phyloP scores from a whole-genome alignment of 2,113 vertebrate genomes.

The Oreamnos americanus region DNA sequence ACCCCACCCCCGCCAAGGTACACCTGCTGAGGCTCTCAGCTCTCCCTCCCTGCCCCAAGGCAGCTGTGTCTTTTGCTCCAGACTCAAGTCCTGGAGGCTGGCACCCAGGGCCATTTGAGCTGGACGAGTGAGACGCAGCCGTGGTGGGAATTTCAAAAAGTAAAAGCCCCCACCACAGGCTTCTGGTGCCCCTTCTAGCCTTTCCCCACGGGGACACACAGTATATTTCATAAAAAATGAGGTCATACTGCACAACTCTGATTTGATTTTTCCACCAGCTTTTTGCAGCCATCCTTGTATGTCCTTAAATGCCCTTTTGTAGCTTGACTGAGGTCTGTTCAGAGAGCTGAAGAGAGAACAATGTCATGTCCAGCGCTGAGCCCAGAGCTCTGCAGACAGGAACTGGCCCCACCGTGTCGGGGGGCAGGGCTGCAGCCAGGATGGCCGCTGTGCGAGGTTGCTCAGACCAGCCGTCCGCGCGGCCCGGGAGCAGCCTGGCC shows the following conservation, averaged over 20 bases:
- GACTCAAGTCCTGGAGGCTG: not conserved
- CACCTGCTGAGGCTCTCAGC: rapidly evolving
- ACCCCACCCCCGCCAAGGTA: rapidly evolving
- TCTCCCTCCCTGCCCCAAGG: no score
- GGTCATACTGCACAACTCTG: not conserved
- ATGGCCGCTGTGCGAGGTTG: rapidly evolving
- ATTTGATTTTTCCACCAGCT: not conserved
- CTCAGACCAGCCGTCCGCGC: not conserved
- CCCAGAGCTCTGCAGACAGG: rapidly evolving
- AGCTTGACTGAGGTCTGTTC: not conserved
- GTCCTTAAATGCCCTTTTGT: not conserved
- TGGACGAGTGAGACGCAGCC: not conserved
- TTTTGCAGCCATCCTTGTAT: not conserved
- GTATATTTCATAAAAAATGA: not conserved
- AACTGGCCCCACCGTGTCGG: rapidly evolving
- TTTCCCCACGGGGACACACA: not conserved
- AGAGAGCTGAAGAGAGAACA: not conserved
- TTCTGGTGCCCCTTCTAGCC: not conserved
- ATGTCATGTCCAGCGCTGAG: not conserved
- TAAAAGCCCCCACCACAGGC: not conserved
- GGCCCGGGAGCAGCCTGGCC: not conserved
- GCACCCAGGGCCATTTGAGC: not conserved
- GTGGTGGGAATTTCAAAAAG: not conserved
- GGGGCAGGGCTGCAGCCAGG: no score
- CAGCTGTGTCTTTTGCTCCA: not conserved